Conservation (phyloP, 1,140 invertebrate species). For the Drosophila suzukii region DNA sequence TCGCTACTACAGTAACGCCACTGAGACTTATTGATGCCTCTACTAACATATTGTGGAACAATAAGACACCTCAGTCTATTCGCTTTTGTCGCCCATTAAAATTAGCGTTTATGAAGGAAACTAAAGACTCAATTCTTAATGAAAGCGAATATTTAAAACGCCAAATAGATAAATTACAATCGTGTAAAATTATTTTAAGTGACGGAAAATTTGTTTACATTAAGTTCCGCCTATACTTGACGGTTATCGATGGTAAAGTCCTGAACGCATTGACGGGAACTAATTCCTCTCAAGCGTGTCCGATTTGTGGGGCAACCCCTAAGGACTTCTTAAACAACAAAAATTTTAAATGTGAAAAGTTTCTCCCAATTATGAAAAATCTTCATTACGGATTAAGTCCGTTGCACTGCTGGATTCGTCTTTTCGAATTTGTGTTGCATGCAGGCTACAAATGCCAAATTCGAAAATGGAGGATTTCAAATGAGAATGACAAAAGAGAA, state of each 20-base stretch:
- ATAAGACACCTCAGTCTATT: not conserved
- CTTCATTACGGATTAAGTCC: conserved; percentile 1
- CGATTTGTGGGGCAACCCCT: conserved; percentile 1
- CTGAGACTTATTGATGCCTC: too few relatives aligned
- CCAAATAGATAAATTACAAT: not conserved
- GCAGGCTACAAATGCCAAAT: not conserved
- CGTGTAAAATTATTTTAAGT: not conserved
- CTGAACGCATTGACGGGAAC: conserved; percentile 8
- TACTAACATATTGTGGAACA: too few relatives aligned
- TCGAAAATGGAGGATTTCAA: too few relatives aligned
- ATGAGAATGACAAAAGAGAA: too few relatives aligned
- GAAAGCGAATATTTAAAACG: not conserved
- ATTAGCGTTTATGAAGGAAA: not conserved
- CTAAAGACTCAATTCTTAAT: not conserved
- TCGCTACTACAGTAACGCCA: not conserved
- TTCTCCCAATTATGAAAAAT: not conserved
- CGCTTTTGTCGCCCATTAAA: conserved; percentile 5
- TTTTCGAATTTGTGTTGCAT: not conserved
- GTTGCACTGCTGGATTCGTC: conserved; percentile 1
- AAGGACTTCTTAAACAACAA: not conserved
- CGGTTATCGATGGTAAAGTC: not conserved
- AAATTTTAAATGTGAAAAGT: conserved; percentile 1
- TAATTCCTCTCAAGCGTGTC: conserved; percentile 1
- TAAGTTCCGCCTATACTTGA: not conserved
- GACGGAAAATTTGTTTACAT: not conserved